Evolutionary conservation across 2,888 invertebrate species (phyloP).

Genomic region (Palloptera scutellata): DNA sequence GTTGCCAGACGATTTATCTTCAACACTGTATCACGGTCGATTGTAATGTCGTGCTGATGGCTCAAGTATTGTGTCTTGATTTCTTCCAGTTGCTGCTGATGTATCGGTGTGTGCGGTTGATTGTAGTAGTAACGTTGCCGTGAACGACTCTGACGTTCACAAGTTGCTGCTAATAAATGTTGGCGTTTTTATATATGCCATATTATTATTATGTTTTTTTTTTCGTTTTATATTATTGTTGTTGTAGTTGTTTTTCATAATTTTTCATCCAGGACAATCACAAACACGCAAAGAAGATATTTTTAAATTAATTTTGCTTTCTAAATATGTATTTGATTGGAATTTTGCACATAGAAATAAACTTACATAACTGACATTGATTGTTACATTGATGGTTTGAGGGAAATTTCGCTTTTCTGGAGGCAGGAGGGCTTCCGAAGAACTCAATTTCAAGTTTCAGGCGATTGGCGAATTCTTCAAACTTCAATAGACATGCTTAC

Average conservation of each 20-base stretch:
- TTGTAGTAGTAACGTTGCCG: slow-evolving; percentile 49
- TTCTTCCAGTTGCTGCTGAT: slow-evolving; percentile 55
- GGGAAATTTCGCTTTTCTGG: slow-evolving; percentile 29
- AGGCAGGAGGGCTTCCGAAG: no score
- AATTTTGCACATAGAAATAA: background rate
- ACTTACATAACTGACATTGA: background rate
- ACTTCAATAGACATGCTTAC: no score
- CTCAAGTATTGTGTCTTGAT: slow-evolving; percentile 55
- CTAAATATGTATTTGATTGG: slow-evolving; percentile 5
- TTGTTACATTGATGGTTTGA: slow-evolving; percentile 26
- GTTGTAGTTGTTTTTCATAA: slow-evolving; percentile 26
- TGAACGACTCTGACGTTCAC: slow-evolving; percentile 55
- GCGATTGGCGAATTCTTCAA: no score
- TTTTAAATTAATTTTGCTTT: slow-evolving; percentile 27
- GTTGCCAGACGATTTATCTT: slow-evolving; percentile 62
- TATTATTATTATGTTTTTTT: slow-evolving; percentile 11
- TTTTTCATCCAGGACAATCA: slow-evolving; percentile 39
- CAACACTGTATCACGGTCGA: slow-evolving; percentile 62
- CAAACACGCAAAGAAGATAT: slow-evolving; percentile 38
- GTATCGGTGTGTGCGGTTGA: slow-evolving; percentile 47
- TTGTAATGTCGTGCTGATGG: slow-evolving; percentile 56
- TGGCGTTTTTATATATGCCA: slow-evolving; percentile 8
- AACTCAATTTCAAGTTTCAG: no score
- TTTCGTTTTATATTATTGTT: slow-evolving; percentile 27
- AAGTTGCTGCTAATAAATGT: slow-evolving; percentile 36